A percentile compares a stretch with the other conserved stretches of the same genome.
Evolutionary conservation across 2,888 invertebrate genomes (phyloP).

Genomic region (Toxonevra muliebris): DNA sequence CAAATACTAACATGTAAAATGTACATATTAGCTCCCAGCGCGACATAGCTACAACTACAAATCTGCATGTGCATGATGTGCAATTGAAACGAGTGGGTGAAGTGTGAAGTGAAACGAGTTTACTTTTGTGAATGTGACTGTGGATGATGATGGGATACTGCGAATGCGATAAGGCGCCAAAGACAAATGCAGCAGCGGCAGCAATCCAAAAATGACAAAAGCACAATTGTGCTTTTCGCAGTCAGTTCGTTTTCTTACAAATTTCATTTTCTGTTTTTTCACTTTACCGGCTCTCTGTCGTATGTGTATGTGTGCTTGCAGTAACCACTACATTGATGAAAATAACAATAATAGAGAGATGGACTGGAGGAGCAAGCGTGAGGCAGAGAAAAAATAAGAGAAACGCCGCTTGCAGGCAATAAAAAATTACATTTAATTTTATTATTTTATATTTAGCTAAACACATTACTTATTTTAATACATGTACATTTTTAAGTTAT

Average conservation of each 20-base stretch:
- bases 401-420: background rate
- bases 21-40: background rate
- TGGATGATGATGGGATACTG: background rate
- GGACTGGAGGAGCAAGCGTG: background rate
- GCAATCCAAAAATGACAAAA: slow-evolving; percentile 27
- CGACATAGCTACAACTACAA: background rate
- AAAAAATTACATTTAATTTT: background rate
- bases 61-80: background rate
- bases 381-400: background rate
- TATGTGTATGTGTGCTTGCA: background rate
- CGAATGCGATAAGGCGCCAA: slow-evolving; percentile 9
- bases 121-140: background rate
- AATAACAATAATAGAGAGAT: background rate
- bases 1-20: slow-evolving; percentile 11
- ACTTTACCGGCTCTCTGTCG: background rate
- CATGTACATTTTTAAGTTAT: too few relatives aligned
- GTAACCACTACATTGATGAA: slow-evolving; percentile 14
- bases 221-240: slow-evolving; percentile 27
- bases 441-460: background rate
- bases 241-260: background rate
- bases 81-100: background rate
- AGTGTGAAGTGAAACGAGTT: slow-evolving; percentile 11
- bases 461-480: background rate
- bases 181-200: slow-evolving; percentile 24
- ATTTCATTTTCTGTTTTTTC: too few relatives aligned